Percentiles rank a stretch among this genome's conserved stretches.
phyloP scores from a whole-genome alignment of 2,797 vertebrate species.

The Cirrhinus molitorella region DNA sequence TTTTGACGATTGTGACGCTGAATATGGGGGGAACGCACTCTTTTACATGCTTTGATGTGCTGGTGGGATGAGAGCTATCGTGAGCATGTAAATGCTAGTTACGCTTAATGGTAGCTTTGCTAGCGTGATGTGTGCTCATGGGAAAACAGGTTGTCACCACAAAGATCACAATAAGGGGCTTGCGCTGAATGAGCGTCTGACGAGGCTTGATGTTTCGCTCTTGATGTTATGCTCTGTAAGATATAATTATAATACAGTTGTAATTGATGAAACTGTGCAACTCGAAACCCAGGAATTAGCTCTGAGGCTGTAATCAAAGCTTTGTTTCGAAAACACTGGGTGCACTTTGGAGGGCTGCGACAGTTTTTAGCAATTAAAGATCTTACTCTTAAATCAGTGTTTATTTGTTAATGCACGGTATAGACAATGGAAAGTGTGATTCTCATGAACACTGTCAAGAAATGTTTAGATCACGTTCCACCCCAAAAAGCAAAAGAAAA shows the following conservation, averaged over 20 bases:
- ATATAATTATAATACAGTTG: slow-evolving; percentile 37
- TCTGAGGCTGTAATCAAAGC: slow-evolving; percentile 33
- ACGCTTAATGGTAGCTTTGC: slow-evolving; percentile 23
- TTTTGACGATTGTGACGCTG: background rate
- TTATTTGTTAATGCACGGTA: background rate
- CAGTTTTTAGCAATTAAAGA: slow-evolving; percentile 3
- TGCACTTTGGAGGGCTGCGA: background rate
- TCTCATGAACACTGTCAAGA: background rate
- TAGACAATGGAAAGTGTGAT: background rate
- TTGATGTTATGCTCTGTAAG: background rate
- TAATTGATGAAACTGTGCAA: slow-evolving; percentile 9
- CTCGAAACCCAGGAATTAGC: slow-evolving; percentile 17
- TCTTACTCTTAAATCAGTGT: slow-evolving; percentile 12
- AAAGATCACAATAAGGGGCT: slow-evolving; percentile 36
- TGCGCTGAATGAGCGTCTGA: slow-evolving; percentile 1
- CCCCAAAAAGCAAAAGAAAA: background rate
- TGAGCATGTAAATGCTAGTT: slow-evolving; percentile 26
- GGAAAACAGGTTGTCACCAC: slow-evolving; percentile 28
- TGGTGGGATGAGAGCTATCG: background rate
- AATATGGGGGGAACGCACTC: background rate
- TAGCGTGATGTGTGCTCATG: background rate
- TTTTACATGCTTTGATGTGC: slow-evolving; percentile 11
- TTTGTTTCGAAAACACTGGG: slow-evolving; percentile 10
- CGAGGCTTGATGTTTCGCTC: slow-evolving; percentile 35
- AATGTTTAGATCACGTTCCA: background rate